Evolutionary conservation across 2,113 vertebrate genomes (phyloP), one percentile per base, ranked within the genome.

Genomic region (Perca schrenkii): DNA sequence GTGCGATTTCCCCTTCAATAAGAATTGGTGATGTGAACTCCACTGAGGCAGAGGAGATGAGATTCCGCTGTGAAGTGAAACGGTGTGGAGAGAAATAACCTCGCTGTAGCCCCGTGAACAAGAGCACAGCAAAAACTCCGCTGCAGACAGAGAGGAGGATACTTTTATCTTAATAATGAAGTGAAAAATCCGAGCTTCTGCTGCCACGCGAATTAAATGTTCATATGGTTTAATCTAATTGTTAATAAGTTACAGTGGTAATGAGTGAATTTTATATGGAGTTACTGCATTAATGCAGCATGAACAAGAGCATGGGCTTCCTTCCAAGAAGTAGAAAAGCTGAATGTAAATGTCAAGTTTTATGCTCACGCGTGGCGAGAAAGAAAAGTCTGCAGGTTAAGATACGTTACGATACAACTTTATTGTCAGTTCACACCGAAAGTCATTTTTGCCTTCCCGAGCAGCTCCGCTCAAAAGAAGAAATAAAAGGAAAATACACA

Each of bases 1-100:
- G 77, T 49, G 70, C 52, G 82, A 84, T 90, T 91, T 93, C 90
- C 90, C 86, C 91, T 92, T 93, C 91, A 92, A 88, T 93, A 86
- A 93, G 92, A 92, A 91, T 93, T 36, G 86, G 77, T 85, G 88
- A 92, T 90, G 91, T 86, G 89, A 89, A 54, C 89, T 86, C 86
- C 85, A 63, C 68, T 71, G 90, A 88, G 81, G 90, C 90, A 65
- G 85, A 89, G 71, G 81, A 91, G 89, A 89, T 88, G 87, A 82
- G 86, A 87, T 91, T 92, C 82, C 66, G 84, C 89, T 84, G 74
- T 72, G 88, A 86, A 87, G 89, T 80, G 86, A 85, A 85, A 86
- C 70, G 8, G 74, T 40, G 75, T 61, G 61, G 58, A 84, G 74
- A 80, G 79, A 82, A 86, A 79, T 79, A 91, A 79, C 75, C 78